Base-by-base conservation (phyloP, 92 coral and sea anemone species). In the Zoanthus sociatus region DNA sequence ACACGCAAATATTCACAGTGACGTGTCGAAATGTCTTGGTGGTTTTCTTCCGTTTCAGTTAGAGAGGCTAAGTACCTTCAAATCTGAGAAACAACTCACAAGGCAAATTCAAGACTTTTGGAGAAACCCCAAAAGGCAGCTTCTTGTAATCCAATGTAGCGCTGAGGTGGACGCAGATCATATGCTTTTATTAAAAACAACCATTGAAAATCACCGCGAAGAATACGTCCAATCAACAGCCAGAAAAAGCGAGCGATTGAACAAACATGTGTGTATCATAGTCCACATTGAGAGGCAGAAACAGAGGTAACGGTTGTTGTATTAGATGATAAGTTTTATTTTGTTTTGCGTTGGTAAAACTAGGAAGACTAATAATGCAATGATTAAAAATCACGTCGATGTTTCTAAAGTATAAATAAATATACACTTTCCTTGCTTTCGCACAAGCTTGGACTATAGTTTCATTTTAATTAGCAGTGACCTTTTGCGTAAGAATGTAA, bases 211-310 rank as follows among this genome's bases (percentile, higher is more conserved):
- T 67, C 85, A 81, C 18, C 85, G 61, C 56, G 85, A 81, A 44
- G 85, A 81, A 33, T 81, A 81, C 74, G 32, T 66, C 75, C 64
- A 66, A 20, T 81, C 60, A 1, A 42, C 61, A 20, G 32, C 15
- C 7, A 64, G 14, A 42, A 13, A 46, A 20, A 63, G 11, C 45
- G 16, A 64, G 13, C 63, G 50, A 21, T 4, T 32, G 12, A 58
- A 7, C 17, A 81, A 81, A 81, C 74, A 81, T 48, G 85, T 81
- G 30, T 81, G 85, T 42, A 47, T 81, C 7, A 46, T 81, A 14
- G 85, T 81, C 2, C 85, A 81, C 58, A 30, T 81, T 8, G 74
- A 81, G 14, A 46, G 85, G 33, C 92, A 92, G 56, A 88, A 98
- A 2, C 92, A 91, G 86, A 89, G 87, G 78, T 69, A 66, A 69